Percentiles rank a stretch among this genome's conserved stretches.
Evolutionary conservation across 2,888 invertebrate species (phyloP).

Genomic region (Chloromyia formosa): DNA sequence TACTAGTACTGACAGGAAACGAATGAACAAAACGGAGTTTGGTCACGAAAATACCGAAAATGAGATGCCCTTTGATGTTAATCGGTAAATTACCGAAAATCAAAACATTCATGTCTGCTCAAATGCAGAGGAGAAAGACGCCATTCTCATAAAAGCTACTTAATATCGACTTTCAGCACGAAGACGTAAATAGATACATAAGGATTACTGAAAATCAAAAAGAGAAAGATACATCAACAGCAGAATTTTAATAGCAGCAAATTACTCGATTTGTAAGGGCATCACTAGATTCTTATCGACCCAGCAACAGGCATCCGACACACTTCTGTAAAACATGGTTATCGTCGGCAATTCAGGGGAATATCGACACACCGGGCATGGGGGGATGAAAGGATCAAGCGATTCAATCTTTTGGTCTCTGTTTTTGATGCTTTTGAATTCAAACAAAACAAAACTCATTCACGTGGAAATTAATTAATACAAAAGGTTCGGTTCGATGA

Average conservation of each 20-base stretch:
- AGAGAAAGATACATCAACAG: neutral
- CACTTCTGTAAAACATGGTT: conserved; percentile 7
- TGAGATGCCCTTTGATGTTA: conserved; percentile 48
- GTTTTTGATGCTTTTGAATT: conserved; percentile 50
- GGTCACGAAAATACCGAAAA: too few species aligned
- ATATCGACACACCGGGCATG: neutral
- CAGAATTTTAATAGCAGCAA: neutral
- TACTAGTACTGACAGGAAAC: neutral
- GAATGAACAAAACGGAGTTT: neutral
- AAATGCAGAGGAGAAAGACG: neutral
- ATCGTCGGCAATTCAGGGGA: neutral
- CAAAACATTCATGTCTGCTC: conserved; percentile 37
- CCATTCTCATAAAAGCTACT: neutral
- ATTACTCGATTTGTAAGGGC: conserved; percentile 4
- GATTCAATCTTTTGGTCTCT: conserved; percentile 44
- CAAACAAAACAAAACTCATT: conserved; percentile 50
- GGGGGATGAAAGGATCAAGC: neutral
- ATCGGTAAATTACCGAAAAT: conserved; percentile 47
- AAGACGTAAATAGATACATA: conserved; percentile 7
- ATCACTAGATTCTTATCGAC: conserved; percentile 13
- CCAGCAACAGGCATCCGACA: conserved; percentile 26
- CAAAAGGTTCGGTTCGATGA: conserved; percentile 43
- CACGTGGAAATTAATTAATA: conserved; percentile 51
- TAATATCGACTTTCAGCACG: neutral
- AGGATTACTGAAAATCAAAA: conserved; percentile 11